These are phyloP conservation scores for Eristalis arbustorum DNA, from an alignment of 2,888 invertebrate genomes.

Conservation along the genomic window DNA sequence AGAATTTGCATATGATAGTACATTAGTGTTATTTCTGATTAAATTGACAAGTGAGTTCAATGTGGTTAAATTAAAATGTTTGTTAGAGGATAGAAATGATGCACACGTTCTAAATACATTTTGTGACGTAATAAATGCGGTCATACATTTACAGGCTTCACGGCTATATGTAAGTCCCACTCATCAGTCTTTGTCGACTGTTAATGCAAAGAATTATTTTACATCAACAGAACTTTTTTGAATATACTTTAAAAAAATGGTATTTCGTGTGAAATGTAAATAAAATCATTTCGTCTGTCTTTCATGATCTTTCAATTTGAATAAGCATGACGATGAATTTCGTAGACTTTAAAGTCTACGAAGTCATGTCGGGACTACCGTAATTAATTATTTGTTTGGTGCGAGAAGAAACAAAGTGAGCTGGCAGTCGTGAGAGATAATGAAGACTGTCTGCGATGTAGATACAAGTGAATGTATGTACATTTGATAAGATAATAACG, in stretches of 20 bases:
- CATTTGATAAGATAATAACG: constrained; percentile 28
- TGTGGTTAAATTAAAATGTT: too few species aligned
- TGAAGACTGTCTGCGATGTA: background rate
- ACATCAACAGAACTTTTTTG: background rate
- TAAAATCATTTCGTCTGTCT: background rate
- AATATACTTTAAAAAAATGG: background rate
- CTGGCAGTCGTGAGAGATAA: constrained; percentile 2
- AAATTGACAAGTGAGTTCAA: too few species aligned
- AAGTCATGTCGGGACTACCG: background rate
- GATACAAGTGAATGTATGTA: constrained; percentile 8
- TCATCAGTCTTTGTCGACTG: too few species aligned
- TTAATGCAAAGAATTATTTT: too few species aligned
- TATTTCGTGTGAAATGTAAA: background rate
- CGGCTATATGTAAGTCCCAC: too few species aligned
- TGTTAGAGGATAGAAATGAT: too few species aligned
- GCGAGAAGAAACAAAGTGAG: background rate
- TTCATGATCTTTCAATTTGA: background rate
- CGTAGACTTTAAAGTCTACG: background rate
- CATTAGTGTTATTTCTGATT: too few species aligned
- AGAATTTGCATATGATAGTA: too few species aligned
- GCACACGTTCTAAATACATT: too few species aligned
- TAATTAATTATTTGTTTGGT: background rate
- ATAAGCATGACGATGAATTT: background rate
- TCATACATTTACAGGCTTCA: too few species aligned
- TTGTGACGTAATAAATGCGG: too few species aligned